Conservation (phyloP, 1,140 invertebrate genomes). For the Ctenoplectra terminalis region DNA sequence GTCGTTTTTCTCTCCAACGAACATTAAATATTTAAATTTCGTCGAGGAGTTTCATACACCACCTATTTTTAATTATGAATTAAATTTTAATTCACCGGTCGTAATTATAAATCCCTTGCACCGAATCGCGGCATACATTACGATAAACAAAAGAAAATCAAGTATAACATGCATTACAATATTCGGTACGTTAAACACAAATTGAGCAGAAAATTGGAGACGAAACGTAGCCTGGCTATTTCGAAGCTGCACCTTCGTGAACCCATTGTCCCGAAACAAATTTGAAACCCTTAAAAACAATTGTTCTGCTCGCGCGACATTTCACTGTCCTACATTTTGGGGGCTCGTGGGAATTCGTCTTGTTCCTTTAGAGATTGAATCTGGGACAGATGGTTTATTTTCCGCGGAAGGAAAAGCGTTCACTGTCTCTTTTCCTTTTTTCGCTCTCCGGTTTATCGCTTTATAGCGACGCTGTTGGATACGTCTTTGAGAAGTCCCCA, state of each 20-base stretch:
- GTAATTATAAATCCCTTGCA: not conserved
- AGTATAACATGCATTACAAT: too few species aligned
- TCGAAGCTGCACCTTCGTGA: not conserved
- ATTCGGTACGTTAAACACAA: not conserved
- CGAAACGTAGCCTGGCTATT: not conserved
- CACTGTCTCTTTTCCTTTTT: not conserved
- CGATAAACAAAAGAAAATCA: not conserved
- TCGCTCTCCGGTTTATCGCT: conserved; percentile 26
- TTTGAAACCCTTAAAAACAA: conserved; percentile 32
- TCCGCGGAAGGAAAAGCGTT: conserved; percentile 40
- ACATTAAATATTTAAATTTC: too few species aligned
- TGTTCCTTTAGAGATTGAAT: conserved; percentile 49
- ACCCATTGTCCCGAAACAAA: conserved; percentile 14
- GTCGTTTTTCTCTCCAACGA: too few species aligned
- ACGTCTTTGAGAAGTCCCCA: conserved; percentile 31
- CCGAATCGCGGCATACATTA: not conserved
- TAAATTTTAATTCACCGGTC: too few species aligned
- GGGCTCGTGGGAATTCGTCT: conserved; percentile 41
- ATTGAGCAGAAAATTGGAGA: conserved; percentile 7
- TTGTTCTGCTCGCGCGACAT: conserved; percentile 28
- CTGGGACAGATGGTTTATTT: conserved; percentile 48
- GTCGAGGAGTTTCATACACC: too few species aligned
- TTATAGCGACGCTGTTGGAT: conserved; percentile 25
- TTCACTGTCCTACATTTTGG: conserved; percentile 39
- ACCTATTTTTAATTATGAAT: too few species aligned